Conservation (phyloP, 2,113 vertebrate species). For the Lepus timidus region DNA sequence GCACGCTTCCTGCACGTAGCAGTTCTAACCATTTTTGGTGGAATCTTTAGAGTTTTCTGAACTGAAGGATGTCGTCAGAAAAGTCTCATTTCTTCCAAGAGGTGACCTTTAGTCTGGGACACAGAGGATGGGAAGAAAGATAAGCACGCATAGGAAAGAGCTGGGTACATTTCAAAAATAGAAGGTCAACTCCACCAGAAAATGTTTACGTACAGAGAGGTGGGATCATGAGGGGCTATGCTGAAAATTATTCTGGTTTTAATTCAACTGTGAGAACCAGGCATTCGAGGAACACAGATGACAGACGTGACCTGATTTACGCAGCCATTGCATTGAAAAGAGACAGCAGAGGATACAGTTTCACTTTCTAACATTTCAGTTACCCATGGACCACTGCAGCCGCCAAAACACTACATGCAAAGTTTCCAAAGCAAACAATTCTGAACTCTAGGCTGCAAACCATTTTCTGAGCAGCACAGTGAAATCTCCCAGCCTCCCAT, state of each 20-base stretch:
- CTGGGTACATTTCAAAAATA: not conserved
- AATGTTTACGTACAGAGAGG: not conserved
- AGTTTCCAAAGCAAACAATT: too few relatives aligned
- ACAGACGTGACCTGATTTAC: not conserved
- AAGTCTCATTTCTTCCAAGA: not conserved
- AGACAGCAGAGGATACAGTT: not conserved
- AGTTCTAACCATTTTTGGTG: not conserved
- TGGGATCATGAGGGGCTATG: not conserved
- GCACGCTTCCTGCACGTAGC: not conserved
- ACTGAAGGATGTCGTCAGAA: not conserved
- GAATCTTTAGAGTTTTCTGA: not conserved
- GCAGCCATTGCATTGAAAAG: not conserved
- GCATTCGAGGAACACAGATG: not conserved
- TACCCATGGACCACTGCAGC: not conserved
- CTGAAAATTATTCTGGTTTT: not conserved
- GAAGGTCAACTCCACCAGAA: not conserved
- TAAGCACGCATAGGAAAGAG: not conserved
- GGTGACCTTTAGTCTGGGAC: not conserved
- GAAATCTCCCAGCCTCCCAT: not conserved
- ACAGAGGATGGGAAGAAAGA: not conserved
- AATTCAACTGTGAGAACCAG: not conserved
- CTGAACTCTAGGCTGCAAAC: too few relatives aligned
- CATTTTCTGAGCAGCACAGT: too few relatives aligned
- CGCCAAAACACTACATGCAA: not conserved
- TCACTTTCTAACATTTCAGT: not conserved